These are phyloP conservation scores for Hyperoplus lanceolatus DNA, from an alignment of 2,797 vertebrate genomes.

Conservation along the genomic window DNA sequence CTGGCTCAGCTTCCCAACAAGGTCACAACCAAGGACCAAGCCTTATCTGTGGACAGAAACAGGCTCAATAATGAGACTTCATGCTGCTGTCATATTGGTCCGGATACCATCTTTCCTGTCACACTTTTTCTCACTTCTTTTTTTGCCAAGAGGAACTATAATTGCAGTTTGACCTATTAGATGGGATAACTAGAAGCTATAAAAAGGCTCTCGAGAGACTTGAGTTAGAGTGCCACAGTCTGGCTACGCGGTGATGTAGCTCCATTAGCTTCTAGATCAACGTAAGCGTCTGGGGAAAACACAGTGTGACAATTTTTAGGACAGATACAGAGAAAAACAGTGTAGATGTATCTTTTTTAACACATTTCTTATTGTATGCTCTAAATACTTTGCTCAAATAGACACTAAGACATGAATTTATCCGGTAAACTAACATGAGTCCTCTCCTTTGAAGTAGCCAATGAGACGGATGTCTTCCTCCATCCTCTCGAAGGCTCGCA, in stretches of 20 bases:
- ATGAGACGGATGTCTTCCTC: conserved; percentile 97
- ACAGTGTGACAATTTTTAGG: background rate
- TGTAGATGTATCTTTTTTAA: conserved; percentile 3
- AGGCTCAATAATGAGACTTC: conserved; percentile 73
- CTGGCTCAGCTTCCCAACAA: conserved; percentile 59
- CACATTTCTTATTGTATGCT: background rate
- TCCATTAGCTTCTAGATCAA: conserved; percentile 61
- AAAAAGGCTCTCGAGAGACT: conserved; percentile 69
- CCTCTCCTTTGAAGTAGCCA: conserved; percentile 95
- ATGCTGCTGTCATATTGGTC: conserved; percentile 52
- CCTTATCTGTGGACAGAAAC: conserved; percentile 66
- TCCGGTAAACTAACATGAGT: conserved; percentile 88
- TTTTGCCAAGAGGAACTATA: conserved; percentile 54
- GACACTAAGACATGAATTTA: background rate
- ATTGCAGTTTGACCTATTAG: conserved; percentile 78
- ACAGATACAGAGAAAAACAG: background rate
- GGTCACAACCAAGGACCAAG: conserved; percentile 71
- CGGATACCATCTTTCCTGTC: conserved; percentile 57
- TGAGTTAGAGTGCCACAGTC: conserved; percentile 40
- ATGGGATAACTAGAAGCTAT: conserved; percentile 70
- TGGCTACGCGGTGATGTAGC: conserved; percentile 39
- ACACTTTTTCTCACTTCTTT: conserved; percentile 40
- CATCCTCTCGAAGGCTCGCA: conserved; percentile 94
- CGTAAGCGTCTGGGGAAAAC: conserved; percentile 40
- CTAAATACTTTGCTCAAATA: background rate